phyloP scores from a whole-genome alignment of 1,140 invertebrate species.

The Rhagoletis zephyria region DNA sequence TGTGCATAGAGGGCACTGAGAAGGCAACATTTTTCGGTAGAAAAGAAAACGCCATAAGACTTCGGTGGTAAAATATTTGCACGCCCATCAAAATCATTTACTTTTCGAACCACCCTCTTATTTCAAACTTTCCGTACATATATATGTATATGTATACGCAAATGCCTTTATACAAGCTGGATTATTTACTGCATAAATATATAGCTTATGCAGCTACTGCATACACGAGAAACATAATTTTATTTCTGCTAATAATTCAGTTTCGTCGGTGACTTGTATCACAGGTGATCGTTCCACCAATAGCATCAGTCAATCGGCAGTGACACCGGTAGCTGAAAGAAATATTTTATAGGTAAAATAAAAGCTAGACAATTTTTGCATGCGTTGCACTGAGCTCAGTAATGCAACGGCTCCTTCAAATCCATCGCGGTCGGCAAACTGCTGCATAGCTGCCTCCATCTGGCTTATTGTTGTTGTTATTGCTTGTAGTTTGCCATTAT shows the following conservation, averaged over 20 bases:
- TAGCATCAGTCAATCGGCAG: conserved; percentile 14
- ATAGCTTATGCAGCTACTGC: background rate
- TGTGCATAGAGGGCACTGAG: too few relatives aligned
- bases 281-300: conserved; percentile 50
- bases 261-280: conserved; percentile 51
- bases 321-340: background rate
- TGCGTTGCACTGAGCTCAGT: conserved; percentile 27
- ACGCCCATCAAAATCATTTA: background rate
- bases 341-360: background rate
- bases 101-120: background rate
- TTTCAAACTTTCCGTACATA: too few relatives aligned
- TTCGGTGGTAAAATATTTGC: too few relatives aligned
- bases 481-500: conserved; percentile 53
- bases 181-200: background rate
- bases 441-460: background rate
- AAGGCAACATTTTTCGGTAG: too few relatives aligned
- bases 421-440: background rate
- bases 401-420: conserved; percentile 21
- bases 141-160: background rate
- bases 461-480: conserved; percentile 7
- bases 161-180: background rate
- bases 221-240: background rate
- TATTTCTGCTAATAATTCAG: conserved; percentile 57
- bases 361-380: conserved; percentile 7
- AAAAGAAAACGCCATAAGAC: too few relatives aligned